A percentile compares a stretch with the other conserved stretches of the same genome.
phyloP scores from a whole-genome alignment of 2,113 vertebrate species.

The Bucco capensis region DNA sequence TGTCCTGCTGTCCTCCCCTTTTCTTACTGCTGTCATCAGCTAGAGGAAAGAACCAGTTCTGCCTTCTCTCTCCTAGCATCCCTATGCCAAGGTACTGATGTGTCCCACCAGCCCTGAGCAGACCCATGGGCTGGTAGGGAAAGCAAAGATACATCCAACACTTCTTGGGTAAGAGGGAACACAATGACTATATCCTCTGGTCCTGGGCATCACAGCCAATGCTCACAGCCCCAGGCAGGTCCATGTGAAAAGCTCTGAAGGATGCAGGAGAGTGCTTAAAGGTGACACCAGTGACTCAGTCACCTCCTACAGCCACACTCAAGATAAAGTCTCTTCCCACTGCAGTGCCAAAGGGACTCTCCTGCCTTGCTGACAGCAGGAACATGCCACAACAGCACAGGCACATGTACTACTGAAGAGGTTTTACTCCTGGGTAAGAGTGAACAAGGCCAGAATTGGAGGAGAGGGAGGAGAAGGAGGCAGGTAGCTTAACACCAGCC shows the following conservation, averaged over 20 bases:
- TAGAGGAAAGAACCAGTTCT: neutral
- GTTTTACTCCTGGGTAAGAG: neutral
- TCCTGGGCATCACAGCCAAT: neutral
- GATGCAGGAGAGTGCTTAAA: neutral
- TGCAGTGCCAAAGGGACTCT: neutral
- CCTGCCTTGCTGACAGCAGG: neutral
- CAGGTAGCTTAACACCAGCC: neutral
- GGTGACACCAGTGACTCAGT: neutral
- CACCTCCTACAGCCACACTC: neutral
- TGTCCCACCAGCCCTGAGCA: neutral
- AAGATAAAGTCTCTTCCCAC: neutral
- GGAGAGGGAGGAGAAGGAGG: neutral
- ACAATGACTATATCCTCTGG: neutral
- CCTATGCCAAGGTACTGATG: accelerated
- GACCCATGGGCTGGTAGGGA: neutral
- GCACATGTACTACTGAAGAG: neutral
- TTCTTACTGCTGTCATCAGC: neutral
- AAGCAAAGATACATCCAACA: neutral
- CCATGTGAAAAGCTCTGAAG: neutral
- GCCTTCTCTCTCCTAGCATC: neutral
- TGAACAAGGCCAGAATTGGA: neutral
- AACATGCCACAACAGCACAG: neutral
- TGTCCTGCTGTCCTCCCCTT: neutral
- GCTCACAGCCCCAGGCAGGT: neutral
- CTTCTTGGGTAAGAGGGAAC: neutral